These are phyloP conservation scores for Philhelius pedissequus DNA, from an alignment of 2,888 invertebrate genomes.

Conservation along the genomic window DNA sequence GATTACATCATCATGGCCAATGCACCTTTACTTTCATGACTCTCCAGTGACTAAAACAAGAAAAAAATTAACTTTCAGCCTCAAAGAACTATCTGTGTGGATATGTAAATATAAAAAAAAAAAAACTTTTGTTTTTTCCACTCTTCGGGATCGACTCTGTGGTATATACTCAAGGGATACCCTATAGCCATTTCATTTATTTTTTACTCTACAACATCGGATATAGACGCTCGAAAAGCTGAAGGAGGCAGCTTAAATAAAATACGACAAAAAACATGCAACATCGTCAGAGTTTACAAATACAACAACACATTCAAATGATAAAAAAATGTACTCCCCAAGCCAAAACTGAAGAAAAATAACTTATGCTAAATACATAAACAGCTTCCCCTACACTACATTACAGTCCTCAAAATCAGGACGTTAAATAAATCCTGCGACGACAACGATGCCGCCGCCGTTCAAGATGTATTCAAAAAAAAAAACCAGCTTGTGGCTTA, in stretches of 20 bases:
- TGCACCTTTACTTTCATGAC: constrained; percentile 51
- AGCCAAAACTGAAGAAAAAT: background rate
- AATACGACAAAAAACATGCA: background rate
- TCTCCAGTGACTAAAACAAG: constrained; percentile 27
- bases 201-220: constrained; percentile 1
- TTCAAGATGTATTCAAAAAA: background rate
- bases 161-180: constrained; percentile 26
- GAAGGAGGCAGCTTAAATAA: background rate
- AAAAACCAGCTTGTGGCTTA: background rate
- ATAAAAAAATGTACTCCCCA: background rate
- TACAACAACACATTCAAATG: background rate
- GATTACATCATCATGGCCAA: constrained; percentile 57
- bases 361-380: constrained; percentile 36
- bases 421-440: constrained; percentile 14
- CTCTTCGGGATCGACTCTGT: constrained; percentile 45
- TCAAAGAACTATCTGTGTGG: background rate
- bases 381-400: constrained; percentile 9
- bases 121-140: constrained; percentile 13
- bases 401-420: constrained; percentile 5
- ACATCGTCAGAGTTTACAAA: background rate
- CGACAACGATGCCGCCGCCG: too few relatives aligned
- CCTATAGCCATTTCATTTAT: background rate
- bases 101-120: background rate
- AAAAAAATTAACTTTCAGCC: background rate
- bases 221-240: background rate